Conservation (phyloP, 2,113 vertebrate species). For the Carassius carassius region DNA sequence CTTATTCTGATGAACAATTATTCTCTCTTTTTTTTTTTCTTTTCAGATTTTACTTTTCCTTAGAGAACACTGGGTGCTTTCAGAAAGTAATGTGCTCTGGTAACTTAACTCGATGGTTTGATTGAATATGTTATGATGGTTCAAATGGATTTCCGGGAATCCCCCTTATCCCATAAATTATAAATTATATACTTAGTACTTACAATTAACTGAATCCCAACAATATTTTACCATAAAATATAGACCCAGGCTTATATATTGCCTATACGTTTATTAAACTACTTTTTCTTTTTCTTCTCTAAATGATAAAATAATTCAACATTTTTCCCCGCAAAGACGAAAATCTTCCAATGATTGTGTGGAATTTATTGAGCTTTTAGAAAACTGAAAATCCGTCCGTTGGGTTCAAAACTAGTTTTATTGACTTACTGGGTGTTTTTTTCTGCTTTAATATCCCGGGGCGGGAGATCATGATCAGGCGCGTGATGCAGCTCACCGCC, state of each 20-base stretch:
- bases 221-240: not conserved
- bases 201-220: not conserved
- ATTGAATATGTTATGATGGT: not conserved
- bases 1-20: slow-evolving; percentile 4
- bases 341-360: not conserved
- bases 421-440: slow-evolving; percentile 34
- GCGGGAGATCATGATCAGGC: slow-evolving; percentile 55
- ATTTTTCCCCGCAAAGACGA: not conserved
- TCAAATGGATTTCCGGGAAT: not conserved
- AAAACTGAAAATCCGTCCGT: slow-evolving; percentile 62
- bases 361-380: slow-evolving; percentile 59
- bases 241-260: not conserved
- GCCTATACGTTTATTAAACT: not conserved
- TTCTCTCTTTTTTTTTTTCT: not conserved
- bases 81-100: not conserved
- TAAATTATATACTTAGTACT: not conserved
- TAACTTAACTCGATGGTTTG: not conserved
- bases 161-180: not conserved
- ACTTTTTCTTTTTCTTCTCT: not conserved
- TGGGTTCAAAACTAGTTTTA: slow-evolving; percentile 53
- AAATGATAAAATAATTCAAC: not conserved
- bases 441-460: slow-evolving; percentile 50
- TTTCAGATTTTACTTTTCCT: not conserved
- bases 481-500: slow-evolving; percentile 72
- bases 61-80: not conserved